Percentiles rank a stretch among this genome's conserved stretches.
phyloP scores from a whole-genome alignment of 2,113 vertebrate species.

The Tachycineta bicolor region DNA sequence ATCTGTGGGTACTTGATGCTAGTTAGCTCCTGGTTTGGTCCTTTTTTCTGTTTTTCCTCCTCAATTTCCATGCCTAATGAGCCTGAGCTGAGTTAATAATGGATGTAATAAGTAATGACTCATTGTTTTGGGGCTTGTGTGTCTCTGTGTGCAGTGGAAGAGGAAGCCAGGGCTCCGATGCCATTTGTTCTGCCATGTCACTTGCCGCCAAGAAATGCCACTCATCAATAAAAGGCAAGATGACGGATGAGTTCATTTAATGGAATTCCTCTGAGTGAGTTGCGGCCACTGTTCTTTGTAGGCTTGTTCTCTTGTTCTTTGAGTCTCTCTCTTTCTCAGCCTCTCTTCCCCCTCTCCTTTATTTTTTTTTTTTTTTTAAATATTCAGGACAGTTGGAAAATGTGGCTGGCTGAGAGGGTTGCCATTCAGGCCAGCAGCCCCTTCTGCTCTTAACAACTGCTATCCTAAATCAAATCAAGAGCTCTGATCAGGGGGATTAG shows the following conservation, averaged over 20 bases:
- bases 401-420: conserved; percentile 51
- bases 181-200: conserved; percentile 87
- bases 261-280: conserved; percentile 81
- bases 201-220: conserved; percentile 80
- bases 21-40: conserved; percentile 47
- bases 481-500: conserved; percentile 40
- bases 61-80: conserved; percentile 86
- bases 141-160: conserved; percentile 70
- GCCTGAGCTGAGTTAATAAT: conserved; percentile 87
- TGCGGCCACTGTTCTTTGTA: conserved; percentile 69
- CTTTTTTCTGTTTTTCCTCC: conserved; percentile 40
- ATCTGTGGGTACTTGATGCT: conserved; percentile 34
- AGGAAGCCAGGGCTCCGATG: conserved; percentile 73
- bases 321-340: neutral
- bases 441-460: conserved; percentile 81
- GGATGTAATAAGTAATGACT: conserved; percentile 89
- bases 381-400: conserved; percentile 75
- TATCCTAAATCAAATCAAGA: conserved; percentile 74
- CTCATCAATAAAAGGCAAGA: conserved; percentile 88
- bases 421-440: conserved; percentile 65
- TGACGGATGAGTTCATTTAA: conserved; percentile 88
- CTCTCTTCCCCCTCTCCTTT: neutral
- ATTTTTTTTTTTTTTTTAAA: neutral
- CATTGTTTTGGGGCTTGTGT: conserved; percentile 77
- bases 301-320: conserved; percentile 51